phyloP scores from a whole-genome alignment of 1,140 invertebrate species.

The Agraylea sexmaculata region DNA sequence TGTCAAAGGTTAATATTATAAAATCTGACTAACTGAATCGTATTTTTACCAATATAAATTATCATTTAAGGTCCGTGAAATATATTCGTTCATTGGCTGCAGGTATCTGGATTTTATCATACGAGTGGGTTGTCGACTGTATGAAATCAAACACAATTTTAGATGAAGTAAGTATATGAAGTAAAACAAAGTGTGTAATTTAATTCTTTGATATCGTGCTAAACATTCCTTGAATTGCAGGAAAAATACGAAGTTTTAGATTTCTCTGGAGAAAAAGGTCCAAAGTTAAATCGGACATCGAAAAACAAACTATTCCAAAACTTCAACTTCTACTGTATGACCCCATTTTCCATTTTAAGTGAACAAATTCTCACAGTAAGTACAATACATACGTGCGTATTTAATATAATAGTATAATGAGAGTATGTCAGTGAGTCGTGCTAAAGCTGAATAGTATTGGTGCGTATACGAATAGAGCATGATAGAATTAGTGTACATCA shows the following conservation, averaged over 20 bases:
- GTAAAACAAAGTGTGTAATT: too few species aligned
- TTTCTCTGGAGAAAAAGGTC: conserved; percentile 27
- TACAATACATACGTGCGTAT: conserved; percentile 2
- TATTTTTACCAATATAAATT: not conserved
- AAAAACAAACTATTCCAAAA: conserved; percentile 27
- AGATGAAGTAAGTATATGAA: conserved; percentile 26
- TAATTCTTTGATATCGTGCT: conserved; percentile 8
- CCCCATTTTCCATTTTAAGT: conserved; percentile 28
- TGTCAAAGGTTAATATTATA: conserved; percentile 27
- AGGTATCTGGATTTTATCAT: conserved; percentile 31
- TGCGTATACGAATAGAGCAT: conserved; percentile 28
- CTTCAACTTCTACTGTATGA: conserved; percentile 30
- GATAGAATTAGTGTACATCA: conserved; percentile 24
- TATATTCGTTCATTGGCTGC: conserved; percentile 32
- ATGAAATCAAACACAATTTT: conserved; percentile 22
- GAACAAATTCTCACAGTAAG: conserved; percentile 27
- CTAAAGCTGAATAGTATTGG: too few species aligned
- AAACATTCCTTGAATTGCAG: conserved; percentile 15
- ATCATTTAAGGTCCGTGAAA: conserved; percentile 28
- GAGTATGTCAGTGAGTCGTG: too few species aligned
- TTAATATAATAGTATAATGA: too few species aligned
- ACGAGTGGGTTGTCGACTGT: conserved; percentile 26
- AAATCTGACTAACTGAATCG: not conserved
- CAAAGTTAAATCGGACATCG: conserved; percentile 26
- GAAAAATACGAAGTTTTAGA: conserved; percentile 30